Base-by-base conservation (phyloP, 2,113 vertebrate genomes). In the Menidia beryllina region DNA sequence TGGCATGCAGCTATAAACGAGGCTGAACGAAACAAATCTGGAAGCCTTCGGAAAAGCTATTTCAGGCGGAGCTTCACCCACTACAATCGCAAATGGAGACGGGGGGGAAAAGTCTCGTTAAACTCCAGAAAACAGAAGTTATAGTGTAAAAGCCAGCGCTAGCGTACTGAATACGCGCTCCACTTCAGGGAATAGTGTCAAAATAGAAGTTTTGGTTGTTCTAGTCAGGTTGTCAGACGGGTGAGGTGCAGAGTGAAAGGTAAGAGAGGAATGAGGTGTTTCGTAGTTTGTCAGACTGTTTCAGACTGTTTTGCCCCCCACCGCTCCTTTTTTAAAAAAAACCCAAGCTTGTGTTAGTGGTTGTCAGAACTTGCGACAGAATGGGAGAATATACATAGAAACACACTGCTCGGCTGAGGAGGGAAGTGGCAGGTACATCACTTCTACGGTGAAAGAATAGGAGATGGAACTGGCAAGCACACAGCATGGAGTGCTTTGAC, bases 381-480 rank as follows among this genome's bases (percentile, higher is more conserved):
- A 59, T 72, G 30, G 30, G 30, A 34, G 59, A 57, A 76, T 56
- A 66, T 39, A 69, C 52, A 67, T 30, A 69, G 62, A 75, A 56
- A 68, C 55, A 75, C 72, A 63, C 63, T 72, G 71, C 77, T 82
- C 75, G 77, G 72, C 69, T 68, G 78, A 78, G 78, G 78, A 83
- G 76, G 62, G 48, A 86, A 81, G 86, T 87, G 84, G 89, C 87
- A 91, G 89, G 89, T 91, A 91, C 87, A 89, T 82, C 85, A 88
- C 85, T 74, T 88, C 80, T 79, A 78, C 84, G 74, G 83, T 73
- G 86, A 87, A 49, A 84, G 67, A 84, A 84, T 69, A 88, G 75
- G 81, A 85, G 89, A 90, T 88, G 80, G 81, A 85, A 88, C 80
- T 91, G 85, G 86, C 88, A 91, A 75, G 67, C 77, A 74, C 69